phyloP scores from a whole-genome alignment of 2,888 invertebrate species.

The Drosophila emarginata region DNA sequence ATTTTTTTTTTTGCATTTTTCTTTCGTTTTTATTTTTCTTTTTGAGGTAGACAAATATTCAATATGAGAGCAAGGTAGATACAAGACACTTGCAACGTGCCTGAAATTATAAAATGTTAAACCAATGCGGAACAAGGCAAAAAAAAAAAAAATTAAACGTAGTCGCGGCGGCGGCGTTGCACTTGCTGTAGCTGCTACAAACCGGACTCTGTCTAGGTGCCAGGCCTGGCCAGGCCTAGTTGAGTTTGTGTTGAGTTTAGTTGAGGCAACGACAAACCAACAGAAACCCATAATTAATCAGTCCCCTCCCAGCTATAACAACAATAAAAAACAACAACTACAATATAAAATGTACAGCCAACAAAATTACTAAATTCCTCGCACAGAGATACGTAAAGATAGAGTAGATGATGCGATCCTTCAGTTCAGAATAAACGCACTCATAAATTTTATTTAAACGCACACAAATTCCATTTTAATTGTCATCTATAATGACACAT shows the following conservation, averaged over 20 bases:
- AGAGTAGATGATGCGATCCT: conserved; percentile 4
- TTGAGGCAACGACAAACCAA: conserved; percentile 56
- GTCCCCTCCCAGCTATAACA: conserved; percentile 37
- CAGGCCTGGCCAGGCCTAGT: conserved; percentile 16
- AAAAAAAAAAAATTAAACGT: conserved; percentile 20
- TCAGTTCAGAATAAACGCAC: background rate
- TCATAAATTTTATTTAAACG: background rate
- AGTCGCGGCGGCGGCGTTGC: conserved; percentile 6
- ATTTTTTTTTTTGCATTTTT: background rate
- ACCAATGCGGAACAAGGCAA: conserved; percentile 65
- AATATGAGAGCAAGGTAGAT: conserved; percentile 39
- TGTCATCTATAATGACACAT: too few relatives aligned
- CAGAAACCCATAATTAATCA: conserved; percentile 71
- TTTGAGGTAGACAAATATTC: conserved; percentile 5
- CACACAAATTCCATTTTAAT: too few relatives aligned
- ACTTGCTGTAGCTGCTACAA: conserved; percentile 15
- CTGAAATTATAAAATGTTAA: conserved; percentile 72
- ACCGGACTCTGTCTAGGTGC: conserved; percentile 12
- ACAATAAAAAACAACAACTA: conserved; percentile 40
- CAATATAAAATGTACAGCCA: conserved; percentile 53
- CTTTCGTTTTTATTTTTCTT: background rate
- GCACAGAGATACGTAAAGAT: background rate
- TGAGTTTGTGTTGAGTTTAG: conserved; percentile 67
- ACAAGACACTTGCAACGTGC: conserved; percentile 67
- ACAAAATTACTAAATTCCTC: conserved; percentile 43